These are phyloP conservation scores for Paratilapia polleni DNA, from an alignment of 2,113 vertebrate species.

Conservation along the genomic window DNA sequence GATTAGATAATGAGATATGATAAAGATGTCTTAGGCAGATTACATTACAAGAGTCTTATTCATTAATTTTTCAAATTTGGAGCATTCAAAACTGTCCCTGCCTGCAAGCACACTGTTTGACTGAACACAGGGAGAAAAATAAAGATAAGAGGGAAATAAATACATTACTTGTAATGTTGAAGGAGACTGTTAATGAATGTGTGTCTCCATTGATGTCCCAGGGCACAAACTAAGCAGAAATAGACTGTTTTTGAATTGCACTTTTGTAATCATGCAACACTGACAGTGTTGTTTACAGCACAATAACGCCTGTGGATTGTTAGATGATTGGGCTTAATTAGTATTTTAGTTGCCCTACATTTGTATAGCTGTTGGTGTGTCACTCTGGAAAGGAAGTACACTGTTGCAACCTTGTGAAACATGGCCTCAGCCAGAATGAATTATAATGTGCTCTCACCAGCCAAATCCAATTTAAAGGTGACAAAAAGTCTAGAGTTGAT, in stretches of 20 bases:
- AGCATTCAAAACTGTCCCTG: slow-evolving; percentile 17
- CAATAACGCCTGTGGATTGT: slow-evolving; percentile 65
- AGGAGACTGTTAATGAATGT: slow-evolving; percentile 59
- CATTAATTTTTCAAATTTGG: slow-evolving; percentile 43
- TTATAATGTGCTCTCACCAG: slow-evolving; percentile 58
- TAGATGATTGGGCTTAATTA: slow-evolving; percentile 74
- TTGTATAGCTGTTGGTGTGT: slow-evolving; percentile 60
- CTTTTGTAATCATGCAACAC: slow-evolving; percentile 59
- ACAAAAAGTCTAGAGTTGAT: slow-evolving; percentile 67
- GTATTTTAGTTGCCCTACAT: slow-evolving; percentile 67
- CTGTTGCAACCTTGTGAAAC: slow-evolving; percentile 70
- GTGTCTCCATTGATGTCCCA: slow-evolving; percentile 44
- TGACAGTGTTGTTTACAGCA: slow-evolving; percentile 67
- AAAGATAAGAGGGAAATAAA: slow-evolving; percentile 26
- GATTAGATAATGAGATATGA: slow-evolving; percentile 44
- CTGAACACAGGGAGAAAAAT: slow-evolving; percentile 7
- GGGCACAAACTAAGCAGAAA: slow-evolving; percentile 45
- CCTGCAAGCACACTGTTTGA: slow-evolving; percentile 23
- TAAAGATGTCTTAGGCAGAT: slow-evolving; percentile 49
- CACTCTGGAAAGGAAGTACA: slow-evolving; percentile 51
- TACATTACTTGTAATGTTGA: slow-evolving; percentile 13
- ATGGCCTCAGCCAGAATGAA: slow-evolving; percentile 51
- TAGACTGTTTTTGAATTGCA: slow-evolving; percentile 49
- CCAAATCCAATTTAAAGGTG: slow-evolving; percentile 75
- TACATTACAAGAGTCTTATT: slow-evolving; percentile 31